These are phyloP conservation scores for Rutilus rutilus DNA, from an alignment of 2,113 vertebrate species.

Conservation along the genomic window DNA sequence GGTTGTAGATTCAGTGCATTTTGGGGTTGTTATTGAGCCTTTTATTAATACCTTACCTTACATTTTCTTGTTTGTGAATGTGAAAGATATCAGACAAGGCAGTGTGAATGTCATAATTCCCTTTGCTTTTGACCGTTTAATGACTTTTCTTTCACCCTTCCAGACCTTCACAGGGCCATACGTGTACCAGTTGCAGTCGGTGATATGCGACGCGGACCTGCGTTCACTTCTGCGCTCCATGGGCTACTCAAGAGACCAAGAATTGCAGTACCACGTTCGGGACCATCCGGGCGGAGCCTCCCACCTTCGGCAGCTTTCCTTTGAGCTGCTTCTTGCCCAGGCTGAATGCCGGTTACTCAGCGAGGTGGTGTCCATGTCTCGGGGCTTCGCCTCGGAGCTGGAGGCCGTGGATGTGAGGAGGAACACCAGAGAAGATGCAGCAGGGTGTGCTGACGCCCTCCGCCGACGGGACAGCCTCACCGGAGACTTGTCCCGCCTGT, in stretches of 20 bases:
- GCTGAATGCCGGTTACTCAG: conserved; percentile 92
- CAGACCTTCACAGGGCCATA: conserved; percentile 98
- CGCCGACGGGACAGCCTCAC: conserved; percentile 83
- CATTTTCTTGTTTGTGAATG: background rate
- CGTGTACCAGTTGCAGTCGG: conserved; percentile 93
- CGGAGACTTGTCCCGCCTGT: conserved; percentile 80
- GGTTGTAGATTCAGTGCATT: background rate
- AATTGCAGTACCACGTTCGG: conserved; percentile 78
- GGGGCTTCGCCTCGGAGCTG: conserved; percentile 86
- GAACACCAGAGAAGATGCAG: conserved; percentile 83
- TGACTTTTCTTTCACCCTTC: conserved; percentile 26
- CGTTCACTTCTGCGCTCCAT: conserved; percentile 86
- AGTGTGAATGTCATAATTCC: background rate
- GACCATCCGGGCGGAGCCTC: conserved; percentile 76
- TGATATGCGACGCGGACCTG: conserved; percentile 87
- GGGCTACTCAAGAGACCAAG: conserved; percentile 87
- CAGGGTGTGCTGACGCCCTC: conserved; percentile 88
- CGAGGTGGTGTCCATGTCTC: conserved; percentile 90
- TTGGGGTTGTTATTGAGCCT: background rate
- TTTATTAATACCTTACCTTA: background rate
- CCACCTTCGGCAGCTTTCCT: conserved; percentile 88
- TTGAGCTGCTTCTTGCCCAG: conserved; percentile 93
- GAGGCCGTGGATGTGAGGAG: conserved; percentile 86
- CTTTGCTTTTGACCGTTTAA: background rate
- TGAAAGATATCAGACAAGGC: background rate